Percentiles rank a stretch among this genome's conserved stretches.
Conservation (phyloP, 2,797 vertebrate genomes). For the Rhynchonycteris naso region DNA sequence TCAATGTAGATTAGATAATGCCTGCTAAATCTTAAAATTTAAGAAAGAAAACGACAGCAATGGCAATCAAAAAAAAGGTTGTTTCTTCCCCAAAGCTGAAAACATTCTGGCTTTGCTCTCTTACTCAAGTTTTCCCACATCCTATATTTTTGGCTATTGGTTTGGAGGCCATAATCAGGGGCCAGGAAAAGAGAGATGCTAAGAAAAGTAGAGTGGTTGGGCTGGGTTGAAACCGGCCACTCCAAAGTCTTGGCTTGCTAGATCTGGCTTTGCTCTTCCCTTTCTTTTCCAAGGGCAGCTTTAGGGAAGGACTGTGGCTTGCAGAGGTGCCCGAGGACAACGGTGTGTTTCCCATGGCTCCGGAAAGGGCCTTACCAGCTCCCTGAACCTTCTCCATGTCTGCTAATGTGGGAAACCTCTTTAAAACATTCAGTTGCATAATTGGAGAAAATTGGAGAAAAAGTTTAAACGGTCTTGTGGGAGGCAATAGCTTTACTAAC, state of each 20-base stretch:
- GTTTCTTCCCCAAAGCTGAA: not conserved
- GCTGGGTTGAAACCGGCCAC: not conserved
- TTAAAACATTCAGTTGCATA: slow-evolving; percentile 14
- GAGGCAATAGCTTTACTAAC: slow-evolving; percentile 6
- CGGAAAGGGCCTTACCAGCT: not conserved
- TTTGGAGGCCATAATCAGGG: slow-evolving; percentile 57
- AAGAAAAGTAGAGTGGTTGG: slow-evolving; percentile 26
- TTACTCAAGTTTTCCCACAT: slow-evolving; percentile 50
- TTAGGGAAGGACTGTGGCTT: not conserved
- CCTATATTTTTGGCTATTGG: slow-evolving; percentile 51
- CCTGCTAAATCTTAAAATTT: not conserved
- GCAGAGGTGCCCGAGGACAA: rapidly evolving
- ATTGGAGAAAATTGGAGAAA: slow-evolving; percentile 35
- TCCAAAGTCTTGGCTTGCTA: not conserved
- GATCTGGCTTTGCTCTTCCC: not conserved
- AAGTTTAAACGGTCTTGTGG: not conserved
- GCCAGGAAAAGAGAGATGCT: not conserved
- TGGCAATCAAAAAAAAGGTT: not conserved
- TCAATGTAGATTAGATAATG: not conserved
- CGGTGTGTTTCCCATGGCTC: rapidly evolving
- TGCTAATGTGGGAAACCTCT: not conserved
- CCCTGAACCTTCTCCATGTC: not conserved
- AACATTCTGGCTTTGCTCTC: not conserved
- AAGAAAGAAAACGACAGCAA: not conserved
- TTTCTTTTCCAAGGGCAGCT: not conserved